Evolutionary conservation across 2,113 vertebrate species (phyloP).

Genomic region (Limanda limanda): DNA sequence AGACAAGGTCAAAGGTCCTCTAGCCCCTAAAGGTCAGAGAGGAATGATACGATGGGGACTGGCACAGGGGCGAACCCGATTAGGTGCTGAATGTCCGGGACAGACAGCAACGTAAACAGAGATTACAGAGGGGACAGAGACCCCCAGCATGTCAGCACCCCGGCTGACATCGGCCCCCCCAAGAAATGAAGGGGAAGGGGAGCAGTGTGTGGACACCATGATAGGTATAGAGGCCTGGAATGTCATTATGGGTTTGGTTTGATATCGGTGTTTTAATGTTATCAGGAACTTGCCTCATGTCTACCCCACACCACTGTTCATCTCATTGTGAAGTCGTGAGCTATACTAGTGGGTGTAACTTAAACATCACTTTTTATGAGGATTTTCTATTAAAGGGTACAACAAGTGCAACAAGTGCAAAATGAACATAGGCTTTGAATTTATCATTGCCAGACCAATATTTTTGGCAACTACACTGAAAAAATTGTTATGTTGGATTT

Average conservation of each 20-base stretch:
- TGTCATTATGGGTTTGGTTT: conserved; percentile 26
- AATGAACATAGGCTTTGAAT: not conserved
- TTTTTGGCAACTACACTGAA: not conserved
- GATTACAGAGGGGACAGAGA: conserved; percentile 60
- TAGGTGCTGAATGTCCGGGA: conserved; percentile 49
- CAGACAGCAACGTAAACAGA: conserved; percentile 68
- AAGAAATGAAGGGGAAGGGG: not conserved
- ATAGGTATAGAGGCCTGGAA: conserved; percentile 7
- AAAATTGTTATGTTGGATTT: too few relatives aligned
- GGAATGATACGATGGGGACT: conserved; percentile 44
- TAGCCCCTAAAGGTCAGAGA: conserved; percentile 59
- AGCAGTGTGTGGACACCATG: conserved; percentile 3
- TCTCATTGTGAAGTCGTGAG: too few relatives aligned
- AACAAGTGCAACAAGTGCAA: not conserved
- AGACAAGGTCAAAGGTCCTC: conserved; percentile 50
- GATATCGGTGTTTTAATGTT: not conserved
- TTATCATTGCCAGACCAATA: too few relatives aligned
- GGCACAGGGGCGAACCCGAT: conserved; percentile 36
- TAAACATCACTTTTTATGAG: not conserved
- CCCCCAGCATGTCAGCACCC: conserved; percentile 40
- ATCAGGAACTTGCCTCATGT: not conserved
- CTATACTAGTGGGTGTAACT: not conserved
- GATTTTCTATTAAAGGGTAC: not conserved
- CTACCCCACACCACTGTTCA: too few relatives aligned
- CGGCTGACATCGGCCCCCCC: not conserved